A percentile compares a stretch with the other conserved stretches of the same genome.
Conservation (phyloP, 53 echinoderm and acorn worm genomes). For the Crossaster papposus region DNA sequence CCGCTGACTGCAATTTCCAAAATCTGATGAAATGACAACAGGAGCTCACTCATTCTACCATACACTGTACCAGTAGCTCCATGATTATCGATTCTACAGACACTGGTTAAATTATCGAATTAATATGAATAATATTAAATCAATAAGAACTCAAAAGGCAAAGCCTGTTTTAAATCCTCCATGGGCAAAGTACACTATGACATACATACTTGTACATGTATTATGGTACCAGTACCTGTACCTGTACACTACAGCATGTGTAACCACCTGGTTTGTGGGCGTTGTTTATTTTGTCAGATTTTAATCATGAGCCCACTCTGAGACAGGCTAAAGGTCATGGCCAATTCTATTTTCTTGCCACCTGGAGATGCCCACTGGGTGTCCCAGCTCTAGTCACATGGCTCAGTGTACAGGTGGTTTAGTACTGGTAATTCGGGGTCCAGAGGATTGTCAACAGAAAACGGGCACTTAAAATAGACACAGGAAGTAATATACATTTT, state of each 20-base stretch:
- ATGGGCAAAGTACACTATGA: too few relatives aligned
- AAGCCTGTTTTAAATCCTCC: not conserved
- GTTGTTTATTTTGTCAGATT: too few relatives aligned
- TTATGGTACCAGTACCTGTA: not conserved
- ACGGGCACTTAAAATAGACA: not conserved
- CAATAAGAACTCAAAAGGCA: too few relatives aligned
- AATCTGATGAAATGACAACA: too few relatives aligned
- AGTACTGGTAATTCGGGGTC: not conserved
- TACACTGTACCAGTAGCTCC: too few relatives aligned
- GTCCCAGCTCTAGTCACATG: not conserved
- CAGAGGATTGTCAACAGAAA: not conserved
- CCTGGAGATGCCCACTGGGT: not conserved
- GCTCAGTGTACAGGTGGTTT: constrained; percentile 3
- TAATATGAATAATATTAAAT: too few relatives aligned
- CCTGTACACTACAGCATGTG: not conserved
- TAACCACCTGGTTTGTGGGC: not conserved
- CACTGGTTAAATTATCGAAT: too few relatives aligned
- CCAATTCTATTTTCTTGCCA: not conserved
- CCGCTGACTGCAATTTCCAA: too few relatives aligned
- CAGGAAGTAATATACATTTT: not conserved
- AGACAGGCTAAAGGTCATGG: not conserved
- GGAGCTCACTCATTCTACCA: too few relatives aligned
- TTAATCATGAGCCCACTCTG: not conserved
- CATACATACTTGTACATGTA: too few relatives aligned
- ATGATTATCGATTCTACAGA: too few relatives aligned